Percentiles rank a stretch among this genome's conserved stretches.
phyloP scores from a whole-genome alignment of 2,113 vertebrate genomes.

The Paramormyrops kingsleyae region DNA sequence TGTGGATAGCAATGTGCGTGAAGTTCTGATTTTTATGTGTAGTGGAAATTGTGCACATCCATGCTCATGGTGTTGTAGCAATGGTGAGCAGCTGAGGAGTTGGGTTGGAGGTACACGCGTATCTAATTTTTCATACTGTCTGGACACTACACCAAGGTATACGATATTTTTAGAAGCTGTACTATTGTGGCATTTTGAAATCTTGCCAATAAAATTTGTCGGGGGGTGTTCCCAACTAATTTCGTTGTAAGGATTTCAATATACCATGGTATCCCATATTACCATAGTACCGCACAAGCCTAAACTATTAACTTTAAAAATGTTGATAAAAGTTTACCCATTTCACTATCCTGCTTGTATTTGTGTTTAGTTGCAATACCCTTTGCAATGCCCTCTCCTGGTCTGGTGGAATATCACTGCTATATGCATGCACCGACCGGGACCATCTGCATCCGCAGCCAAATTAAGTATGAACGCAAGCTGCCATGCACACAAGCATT shows the following conservation, averaged over 20 bases:
- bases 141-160: background rate
- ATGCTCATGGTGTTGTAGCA: background rate
- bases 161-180: background rate
- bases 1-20: background rate
- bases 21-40: background rate
- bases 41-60: background rate
- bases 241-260: background rate
- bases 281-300: background rate
- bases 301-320: background rate
- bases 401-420: background rate
- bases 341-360: background rate
- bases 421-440: background rate
- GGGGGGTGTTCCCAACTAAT: background rate
- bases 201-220: background rate
- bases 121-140: background rate
- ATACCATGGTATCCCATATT: background rate
- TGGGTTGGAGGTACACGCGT: background rate
- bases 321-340: background rate
- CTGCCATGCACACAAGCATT: background rate
- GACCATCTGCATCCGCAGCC: background rate
- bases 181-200: background rate
- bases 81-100: background rate
- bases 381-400: background rate
- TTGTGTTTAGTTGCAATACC: background rate
- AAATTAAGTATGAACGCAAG: background rate